Conservation (phyloP, 2,797 vertebrate species). For the Dromococcyx pavoninus region DNA sequence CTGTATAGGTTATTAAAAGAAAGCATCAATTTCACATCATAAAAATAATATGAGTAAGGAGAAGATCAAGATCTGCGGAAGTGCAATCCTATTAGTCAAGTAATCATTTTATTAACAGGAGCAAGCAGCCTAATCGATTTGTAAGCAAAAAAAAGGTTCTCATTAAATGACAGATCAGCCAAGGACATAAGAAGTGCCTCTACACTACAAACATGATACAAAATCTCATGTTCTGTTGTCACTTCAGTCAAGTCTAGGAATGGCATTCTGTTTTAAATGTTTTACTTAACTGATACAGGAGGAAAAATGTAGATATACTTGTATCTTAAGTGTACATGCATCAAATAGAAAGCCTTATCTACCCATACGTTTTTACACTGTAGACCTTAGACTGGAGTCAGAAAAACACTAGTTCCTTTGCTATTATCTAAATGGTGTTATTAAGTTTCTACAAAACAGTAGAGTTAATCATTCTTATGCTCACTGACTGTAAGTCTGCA, state of each 20-base stretch:
- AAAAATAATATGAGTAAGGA: neutral
- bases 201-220: neutral
- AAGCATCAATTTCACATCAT: rapidly evolving
- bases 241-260: neutral
- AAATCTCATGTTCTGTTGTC: neutral
- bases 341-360: neutral
- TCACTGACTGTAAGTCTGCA: neutral
- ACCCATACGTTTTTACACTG: neutral
- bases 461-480: conserved; percentile 50
- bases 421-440: neutral
- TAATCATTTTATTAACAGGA: neutral
- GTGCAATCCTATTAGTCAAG: neutral
- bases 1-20: neutral
- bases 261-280: neutral
- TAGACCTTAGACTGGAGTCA: neutral
- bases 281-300: neutral
- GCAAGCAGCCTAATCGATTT: neutral
- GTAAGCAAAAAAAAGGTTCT: neutral
- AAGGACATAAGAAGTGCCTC: neutral
- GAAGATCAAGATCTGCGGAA: neutral
- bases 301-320: neutral
- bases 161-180: neutral
- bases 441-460: conserved; percentile 13
- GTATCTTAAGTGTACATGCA: neutral
- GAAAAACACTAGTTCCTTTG: neutral